Evolutionary conservation across 2,797 vertebrate genomes (phyloP).

Genomic region (Sebastes steindachneri): DNA sequence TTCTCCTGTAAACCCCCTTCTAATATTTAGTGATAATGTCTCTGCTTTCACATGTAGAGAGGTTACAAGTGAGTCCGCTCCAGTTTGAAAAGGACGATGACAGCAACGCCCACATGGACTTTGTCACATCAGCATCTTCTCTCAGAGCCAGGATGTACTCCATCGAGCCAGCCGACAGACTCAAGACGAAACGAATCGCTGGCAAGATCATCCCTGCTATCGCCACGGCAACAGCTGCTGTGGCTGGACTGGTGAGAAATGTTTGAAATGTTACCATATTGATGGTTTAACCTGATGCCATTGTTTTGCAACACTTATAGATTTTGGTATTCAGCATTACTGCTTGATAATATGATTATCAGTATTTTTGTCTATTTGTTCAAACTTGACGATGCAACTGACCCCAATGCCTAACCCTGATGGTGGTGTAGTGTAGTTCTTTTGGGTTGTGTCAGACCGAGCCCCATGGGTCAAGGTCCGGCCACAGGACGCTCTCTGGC

Average conservation of each 20-base stretch:
- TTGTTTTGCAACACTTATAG: neutral
- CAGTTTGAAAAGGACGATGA: conserved; percentile 97
- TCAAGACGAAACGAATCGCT: conserved; percentile 97
- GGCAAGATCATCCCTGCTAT: conserved; percentile 99
- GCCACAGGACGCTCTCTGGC: neutral
- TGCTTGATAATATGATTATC: no score
- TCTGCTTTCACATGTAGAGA: conserved; percentile 72
- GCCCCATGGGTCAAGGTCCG: neutral
- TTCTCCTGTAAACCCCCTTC: neutral
- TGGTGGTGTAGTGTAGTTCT: neutral
- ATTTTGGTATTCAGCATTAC: neutral
- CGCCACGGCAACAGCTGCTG: conserved; percentile 96
- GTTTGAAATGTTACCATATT: neutral
- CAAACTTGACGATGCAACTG: neutral
- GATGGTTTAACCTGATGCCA: neutral
- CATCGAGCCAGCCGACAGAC: conserved; percentile 93
- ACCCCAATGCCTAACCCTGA: neutral
- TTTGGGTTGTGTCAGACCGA: neutral
- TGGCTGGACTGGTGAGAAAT: conserved; percentile 92
- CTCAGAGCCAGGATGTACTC: conserved; percentile 94
- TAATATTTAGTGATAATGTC: neutral
- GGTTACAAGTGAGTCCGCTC: conserved; percentile 87
- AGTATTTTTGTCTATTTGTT: neutral
- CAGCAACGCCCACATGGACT: conserved; percentile 94
- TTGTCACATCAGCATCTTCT: conserved; percentile 92